A percentile compares a stretch with the other conserved stretches of the same genome.
Evolutionary conservation across 2,113 vertebrate species (phyloP).

Genomic region (Ageneiosus marmoratus): DNA sequence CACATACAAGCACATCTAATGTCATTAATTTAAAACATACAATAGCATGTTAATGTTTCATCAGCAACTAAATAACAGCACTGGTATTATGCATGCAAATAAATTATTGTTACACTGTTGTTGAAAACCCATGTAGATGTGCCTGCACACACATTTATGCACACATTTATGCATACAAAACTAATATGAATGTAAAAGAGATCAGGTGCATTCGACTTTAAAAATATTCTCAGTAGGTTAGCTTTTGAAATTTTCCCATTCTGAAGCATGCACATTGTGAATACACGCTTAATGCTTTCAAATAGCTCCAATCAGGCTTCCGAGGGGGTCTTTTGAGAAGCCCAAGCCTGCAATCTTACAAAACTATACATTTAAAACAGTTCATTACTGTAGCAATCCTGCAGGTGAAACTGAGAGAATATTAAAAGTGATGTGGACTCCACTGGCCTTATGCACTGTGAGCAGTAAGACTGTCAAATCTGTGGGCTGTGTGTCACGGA

Average conservation of each 20-base stretch:
- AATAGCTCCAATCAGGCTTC: constrained; percentile 50
- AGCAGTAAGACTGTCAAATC: constrained; percentile 38
- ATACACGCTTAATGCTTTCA: constrained; percentile 47
- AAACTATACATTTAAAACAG: constrained; percentile 61
- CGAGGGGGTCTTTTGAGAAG: constrained; percentile 36
- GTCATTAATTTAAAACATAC: neutral
- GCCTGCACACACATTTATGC: neutral
- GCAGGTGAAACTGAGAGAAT: constrained; percentile 40
- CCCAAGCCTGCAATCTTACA: constrained; percentile 39
- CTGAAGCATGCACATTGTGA: constrained; percentile 33
- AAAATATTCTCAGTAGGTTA: constrained; percentile 44
- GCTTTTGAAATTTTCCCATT: constrained; percentile 35
- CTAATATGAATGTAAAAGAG: constrained; percentile 22
- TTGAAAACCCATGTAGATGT: neutral
- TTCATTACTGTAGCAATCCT: constrained; percentile 51
- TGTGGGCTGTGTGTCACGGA: constrained; percentile 44
- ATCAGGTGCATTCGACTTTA: constrained; percentile 25
- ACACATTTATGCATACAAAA: constrained; percentile 29
- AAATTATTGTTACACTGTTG: neutral
- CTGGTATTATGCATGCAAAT: neutral
- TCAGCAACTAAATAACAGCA: neutral
- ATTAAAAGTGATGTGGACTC: constrained; percentile 50
- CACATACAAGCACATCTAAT: too few species aligned
- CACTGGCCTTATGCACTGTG: constrained; percentile 40
- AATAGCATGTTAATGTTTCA: neutral